A percentile compares a stretch with the other conserved stretches of the same genome.
These are phyloP conservation scores for Ormyrus nitidulus DNA, from an alignment of 2,888 invertebrate genomes.

Conservation along the genomic window DNA sequence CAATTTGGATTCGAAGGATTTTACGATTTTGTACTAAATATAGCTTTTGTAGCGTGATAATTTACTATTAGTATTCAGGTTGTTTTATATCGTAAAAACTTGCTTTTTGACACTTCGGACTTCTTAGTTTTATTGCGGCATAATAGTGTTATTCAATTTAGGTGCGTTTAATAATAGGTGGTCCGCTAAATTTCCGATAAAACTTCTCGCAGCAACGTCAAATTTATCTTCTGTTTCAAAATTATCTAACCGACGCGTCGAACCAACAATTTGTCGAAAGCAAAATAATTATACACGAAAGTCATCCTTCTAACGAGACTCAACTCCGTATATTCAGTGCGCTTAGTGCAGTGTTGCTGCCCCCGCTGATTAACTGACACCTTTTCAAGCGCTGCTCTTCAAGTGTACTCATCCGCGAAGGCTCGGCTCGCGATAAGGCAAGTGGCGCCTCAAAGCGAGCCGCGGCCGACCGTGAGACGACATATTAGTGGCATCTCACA, in stretches of 20 bases:
- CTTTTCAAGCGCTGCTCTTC: constrained; percentile 12
- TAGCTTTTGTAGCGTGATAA: constrained; percentile 39
- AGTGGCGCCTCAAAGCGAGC: constrained; percentile 12
- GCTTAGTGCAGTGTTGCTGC: constrained; percentile 4
- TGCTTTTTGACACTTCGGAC: neutral
- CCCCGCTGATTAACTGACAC: constrained; percentile 45
- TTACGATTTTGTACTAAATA: constrained; percentile 34
- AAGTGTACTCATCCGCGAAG: neutral
- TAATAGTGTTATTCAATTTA: too few relatives aligned
- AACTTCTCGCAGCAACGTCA: too few relatives aligned
- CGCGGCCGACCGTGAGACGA: constrained; percentile 43
- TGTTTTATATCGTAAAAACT: constrained; percentile 13
- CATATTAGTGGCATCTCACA: constrained; percentile 40
- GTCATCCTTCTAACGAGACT: too few relatives aligned
- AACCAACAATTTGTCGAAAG: too few relatives aligned
- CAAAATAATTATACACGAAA: too few relatives aligned
- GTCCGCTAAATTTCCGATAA: too few relatives aligned
- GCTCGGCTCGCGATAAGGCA: neutral
- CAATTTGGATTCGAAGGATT: constrained; percentile 39
- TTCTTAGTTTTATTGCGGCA: too few relatives aligned
- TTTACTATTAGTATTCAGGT: constrained; percentile 47
- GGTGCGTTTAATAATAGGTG: too few relatives aligned
- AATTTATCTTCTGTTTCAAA: too few relatives aligned
- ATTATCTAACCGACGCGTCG: too few relatives aligned
- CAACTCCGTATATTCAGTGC: neutral